phyloP scores from a whole-genome alignment of 2,888 invertebrate species.

The Dryobota labecula region DNA sequence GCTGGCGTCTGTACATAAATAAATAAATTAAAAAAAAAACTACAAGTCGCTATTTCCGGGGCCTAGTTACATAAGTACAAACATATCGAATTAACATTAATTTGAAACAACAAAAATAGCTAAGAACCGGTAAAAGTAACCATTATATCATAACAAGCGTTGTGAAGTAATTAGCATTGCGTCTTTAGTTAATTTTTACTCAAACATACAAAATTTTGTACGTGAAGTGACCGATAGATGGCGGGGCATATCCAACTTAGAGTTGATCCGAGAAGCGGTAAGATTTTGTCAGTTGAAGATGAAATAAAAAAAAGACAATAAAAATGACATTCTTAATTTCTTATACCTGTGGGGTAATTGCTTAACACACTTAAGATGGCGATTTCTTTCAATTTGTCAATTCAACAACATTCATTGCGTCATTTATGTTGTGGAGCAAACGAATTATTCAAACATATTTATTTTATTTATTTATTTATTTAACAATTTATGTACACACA shows the following conservation, averaged over 20 bases:
- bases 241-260: conserved; percentile 5
- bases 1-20: too few relatives aligned
- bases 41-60: conserved; percentile 31
- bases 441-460: background rate
- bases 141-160: conserved; percentile 47
- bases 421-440: background rate
- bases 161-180: conserved; percentile 44
- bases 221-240: conserved; percentile 34
- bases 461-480: too few relatives aligned
- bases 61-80: conserved; percentile 36
- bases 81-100: conserved; percentile 58
- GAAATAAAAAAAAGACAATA: too few relatives aligned
- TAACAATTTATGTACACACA: too few relatives aligned
- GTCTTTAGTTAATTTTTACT: conserved; percentile 45
- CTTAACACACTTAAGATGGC: background rate
- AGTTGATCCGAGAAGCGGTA: background rate
- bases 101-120: conserved; percentile 46
- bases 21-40: too few relatives aligned
- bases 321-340: background rate
- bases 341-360: background rate
- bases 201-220: conserved; percentile 23
- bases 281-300: too few relatives aligned
- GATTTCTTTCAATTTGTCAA: background rate
- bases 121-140: conserved; percentile 50
- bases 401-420: background rate